A percentile compares a stretch with the other conserved stretches of the same genome.
phyloP scores from a whole-genome alignment of 2,888 invertebrate genomes.

The Mesochorus sp. region DNA sequence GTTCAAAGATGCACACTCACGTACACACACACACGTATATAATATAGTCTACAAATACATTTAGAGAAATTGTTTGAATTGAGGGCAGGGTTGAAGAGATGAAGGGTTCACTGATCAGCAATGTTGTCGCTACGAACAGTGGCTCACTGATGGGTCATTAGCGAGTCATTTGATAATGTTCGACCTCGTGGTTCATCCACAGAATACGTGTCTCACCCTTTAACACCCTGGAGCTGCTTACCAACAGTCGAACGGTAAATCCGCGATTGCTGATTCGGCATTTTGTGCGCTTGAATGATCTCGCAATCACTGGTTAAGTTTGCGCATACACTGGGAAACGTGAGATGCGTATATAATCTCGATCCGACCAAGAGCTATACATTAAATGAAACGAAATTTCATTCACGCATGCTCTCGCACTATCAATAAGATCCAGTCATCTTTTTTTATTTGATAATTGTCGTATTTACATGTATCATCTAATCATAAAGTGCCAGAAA shows the following conservation, averaged over 20 bases:
- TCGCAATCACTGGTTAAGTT: constrained; percentile 43
- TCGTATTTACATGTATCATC: too few species aligned
- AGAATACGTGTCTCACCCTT: constrained; percentile 39
- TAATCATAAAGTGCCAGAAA: too few species aligned
- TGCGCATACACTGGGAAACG: not conserved
- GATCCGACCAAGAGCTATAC: not conserved
- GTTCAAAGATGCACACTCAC: too few species aligned
- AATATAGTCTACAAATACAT: not conserved
- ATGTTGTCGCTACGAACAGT: constrained; percentile 55
- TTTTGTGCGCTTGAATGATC: constrained; percentile 52
- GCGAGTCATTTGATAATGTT: constrained; percentile 57
- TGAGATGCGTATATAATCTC: constrained; percentile 23
- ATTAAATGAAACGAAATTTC: too few species aligned
- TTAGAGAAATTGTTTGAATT: not conserved
- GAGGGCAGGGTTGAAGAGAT: constrained; percentile 20
- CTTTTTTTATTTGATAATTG: too few species aligned
- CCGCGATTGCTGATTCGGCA: constrained; percentile 53
- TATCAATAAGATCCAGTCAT: too few species aligned
- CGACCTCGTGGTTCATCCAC: constrained; percentile 15
- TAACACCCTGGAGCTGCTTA: constrained; percentile 32
- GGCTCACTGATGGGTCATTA: constrained; percentile 60
- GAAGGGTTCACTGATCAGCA: constrained; percentile 48
- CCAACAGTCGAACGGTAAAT: constrained; percentile 28
- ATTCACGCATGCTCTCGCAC: too few species aligned
- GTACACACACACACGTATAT: too few species aligned